Base-by-base conservation (phyloP, 2,113 vertebrate species). In the Peromyscus californicus region DNA sequence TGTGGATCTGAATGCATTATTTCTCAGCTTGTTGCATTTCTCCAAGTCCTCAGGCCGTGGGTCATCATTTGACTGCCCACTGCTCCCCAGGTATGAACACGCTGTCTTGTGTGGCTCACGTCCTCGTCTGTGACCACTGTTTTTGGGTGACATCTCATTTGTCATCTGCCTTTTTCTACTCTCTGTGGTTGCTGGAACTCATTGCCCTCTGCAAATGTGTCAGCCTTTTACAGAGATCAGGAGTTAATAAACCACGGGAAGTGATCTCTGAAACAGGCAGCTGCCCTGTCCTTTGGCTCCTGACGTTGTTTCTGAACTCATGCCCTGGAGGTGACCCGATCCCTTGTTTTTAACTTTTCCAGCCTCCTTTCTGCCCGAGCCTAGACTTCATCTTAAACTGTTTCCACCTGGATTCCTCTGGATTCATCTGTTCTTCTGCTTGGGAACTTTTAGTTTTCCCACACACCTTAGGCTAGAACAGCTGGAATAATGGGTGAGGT, bases 231-330 rank as follows among this genome's bases (percentile, higher is more conserved):
- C 29, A 11, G 24, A 45, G 67, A 45, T 31, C 3, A 31, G 74
- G 59, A 90, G 51, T 91, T 82, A 91, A 76, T 94, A 83, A 94
- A 63, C 54, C 48, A 70, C 26, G 69, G 89, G 72, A 61, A 15
- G 11, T 19, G 24, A 79, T 82, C 74, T 83, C 92, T 87, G 83
- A 86, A 70, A 70, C 59, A 48, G 31, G 86, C 59, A 21, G 61
- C 72, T 94, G 79, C 57, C 45, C 33, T 92, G 74, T n/a, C n/a
- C 59, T 69, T 59, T 4, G 9, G 65, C 42, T 85, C 78, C 54
- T 78, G 89, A 94, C 12, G 17, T 65, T 3, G 21, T 59, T 8
- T 59, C 42, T 86, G 90, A 87, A 88, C 51, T 19, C 48, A 48
- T 54, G 51, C 19, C 3, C 89, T 83, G 51, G 19, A 2, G 7